These are phyloP conservation scores for Amphiprion percula DNA, from an alignment of 2,113 vertebrate species.

Conservation along the genomic window DNA sequence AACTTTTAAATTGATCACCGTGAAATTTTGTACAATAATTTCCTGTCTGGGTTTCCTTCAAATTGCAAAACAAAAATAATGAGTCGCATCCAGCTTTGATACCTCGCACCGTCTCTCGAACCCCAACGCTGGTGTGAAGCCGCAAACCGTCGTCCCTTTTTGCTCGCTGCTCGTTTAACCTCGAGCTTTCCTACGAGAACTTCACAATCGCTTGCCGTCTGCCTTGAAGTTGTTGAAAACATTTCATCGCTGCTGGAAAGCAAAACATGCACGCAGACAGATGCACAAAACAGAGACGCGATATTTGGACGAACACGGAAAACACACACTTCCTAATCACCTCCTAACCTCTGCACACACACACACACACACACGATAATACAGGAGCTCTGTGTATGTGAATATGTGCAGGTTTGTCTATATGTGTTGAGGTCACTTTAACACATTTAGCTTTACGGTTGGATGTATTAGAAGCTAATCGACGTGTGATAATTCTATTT, in stretches of 20 bases:
- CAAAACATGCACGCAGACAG: neutral
- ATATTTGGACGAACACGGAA: neutral
- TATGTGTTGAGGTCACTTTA: neutral
- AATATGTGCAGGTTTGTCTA: neutral
- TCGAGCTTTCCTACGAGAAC: conserved; percentile 19
- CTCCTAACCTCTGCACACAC: conserved; percentile 5
- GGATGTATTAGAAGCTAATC: neutral
- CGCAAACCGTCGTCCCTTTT: neutral
- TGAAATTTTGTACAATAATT: neutral
- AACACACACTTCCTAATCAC: conserved; percentile 29
- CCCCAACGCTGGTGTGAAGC: conserved; percentile 2
- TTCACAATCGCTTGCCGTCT: neutral
- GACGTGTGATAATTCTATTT: neutral
- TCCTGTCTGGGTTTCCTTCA: neutral
- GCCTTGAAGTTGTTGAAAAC: neutral
- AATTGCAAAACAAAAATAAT: neutral
- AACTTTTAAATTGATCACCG: too few relatives aligned
- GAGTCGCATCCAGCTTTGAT: neutral
- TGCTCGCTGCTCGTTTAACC: conserved; percentile 32
- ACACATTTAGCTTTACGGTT: neutral
- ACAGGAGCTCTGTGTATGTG: neutral
- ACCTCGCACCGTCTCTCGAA: neutral
- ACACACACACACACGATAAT: neutral
- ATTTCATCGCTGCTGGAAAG: neutral
- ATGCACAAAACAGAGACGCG: neutral